phyloP scores from a whole-genome alignment of 2,113 vertebrate species.

The Istiophorus platypterus region DNA sequence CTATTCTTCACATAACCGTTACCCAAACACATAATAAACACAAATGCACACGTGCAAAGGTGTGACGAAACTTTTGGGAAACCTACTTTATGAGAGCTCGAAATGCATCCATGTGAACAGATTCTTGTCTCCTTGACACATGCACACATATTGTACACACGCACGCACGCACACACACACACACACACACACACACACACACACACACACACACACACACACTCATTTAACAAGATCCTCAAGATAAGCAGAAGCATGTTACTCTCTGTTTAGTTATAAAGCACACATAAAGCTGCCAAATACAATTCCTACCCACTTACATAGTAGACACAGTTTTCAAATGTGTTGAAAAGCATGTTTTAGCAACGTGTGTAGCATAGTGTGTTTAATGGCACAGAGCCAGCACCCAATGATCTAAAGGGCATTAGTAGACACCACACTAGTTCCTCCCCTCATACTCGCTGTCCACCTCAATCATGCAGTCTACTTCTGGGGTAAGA shows the following conservation, averaged over 20 bases:
- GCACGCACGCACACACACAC: no score
- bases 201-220: not conserved
- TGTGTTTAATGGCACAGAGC: constrained; percentile 14
- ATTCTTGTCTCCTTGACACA: no score
- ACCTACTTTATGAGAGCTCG: no score
- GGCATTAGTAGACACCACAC: constrained; percentile 32
- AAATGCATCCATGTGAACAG: no score
- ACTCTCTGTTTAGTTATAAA: not conserved
- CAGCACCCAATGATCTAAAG: constrained; percentile 11
- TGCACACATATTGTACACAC: no score
- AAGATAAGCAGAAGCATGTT: not conserved
- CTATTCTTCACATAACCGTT: not conserved
- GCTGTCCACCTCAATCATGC: constrained; percentile 33
- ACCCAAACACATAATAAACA: not conserved
- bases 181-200: no score
- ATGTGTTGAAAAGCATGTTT: constrained; percentile 10
- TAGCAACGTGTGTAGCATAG: not conserved
- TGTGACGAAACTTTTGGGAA: not conserved
- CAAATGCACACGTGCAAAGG: no score
- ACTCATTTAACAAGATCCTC: not conserved
- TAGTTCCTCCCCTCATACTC: constrained; percentile 19
- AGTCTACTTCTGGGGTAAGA: constrained; percentile 23
- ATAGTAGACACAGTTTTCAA: not conserved
- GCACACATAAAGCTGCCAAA: not conserved
- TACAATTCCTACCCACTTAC: not conserved